phyloP scores from a whole-genome alignment of 2,113 vertebrate genomes.

The Cavia aperea region DNA sequence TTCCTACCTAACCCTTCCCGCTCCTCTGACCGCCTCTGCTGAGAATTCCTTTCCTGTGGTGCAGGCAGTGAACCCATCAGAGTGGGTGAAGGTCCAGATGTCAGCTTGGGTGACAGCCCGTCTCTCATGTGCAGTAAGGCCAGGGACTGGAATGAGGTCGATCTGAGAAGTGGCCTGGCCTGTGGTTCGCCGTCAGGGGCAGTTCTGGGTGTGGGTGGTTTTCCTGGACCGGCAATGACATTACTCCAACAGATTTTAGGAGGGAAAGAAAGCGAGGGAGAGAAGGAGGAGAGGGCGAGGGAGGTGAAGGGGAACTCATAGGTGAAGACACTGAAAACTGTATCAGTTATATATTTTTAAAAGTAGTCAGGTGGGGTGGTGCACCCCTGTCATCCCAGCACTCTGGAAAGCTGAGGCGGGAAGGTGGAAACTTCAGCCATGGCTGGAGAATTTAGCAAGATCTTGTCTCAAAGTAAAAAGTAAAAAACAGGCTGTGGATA shows the following conservation, averaged over 20 bases:
- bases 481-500: neutral
- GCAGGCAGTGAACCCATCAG: no score
- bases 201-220: neutral
- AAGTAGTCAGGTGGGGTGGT: neutral
- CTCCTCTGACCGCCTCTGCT: no score
- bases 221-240: neutral
- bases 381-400: neutral
- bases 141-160: neutral
- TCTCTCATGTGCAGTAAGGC: neutral
- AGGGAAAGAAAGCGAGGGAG: neutral
- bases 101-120: neutral
- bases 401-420: neutral
- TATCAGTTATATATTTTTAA: neutral
- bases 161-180: neutral
- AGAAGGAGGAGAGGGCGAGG: neutral
- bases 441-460: neutral
- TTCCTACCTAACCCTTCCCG: no score
- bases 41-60: no score
- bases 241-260: neutral
- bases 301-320: neutral
- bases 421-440: neutral
- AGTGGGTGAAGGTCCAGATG: no score
- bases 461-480: neutral
- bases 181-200: neutral
- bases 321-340: neutral